Percentiles rank a stretch among this genome's conserved stretches.
Evolutionary conservation across 2,113 vertebrate species (phyloP).

Genomic region (Puma concolor): DNA sequence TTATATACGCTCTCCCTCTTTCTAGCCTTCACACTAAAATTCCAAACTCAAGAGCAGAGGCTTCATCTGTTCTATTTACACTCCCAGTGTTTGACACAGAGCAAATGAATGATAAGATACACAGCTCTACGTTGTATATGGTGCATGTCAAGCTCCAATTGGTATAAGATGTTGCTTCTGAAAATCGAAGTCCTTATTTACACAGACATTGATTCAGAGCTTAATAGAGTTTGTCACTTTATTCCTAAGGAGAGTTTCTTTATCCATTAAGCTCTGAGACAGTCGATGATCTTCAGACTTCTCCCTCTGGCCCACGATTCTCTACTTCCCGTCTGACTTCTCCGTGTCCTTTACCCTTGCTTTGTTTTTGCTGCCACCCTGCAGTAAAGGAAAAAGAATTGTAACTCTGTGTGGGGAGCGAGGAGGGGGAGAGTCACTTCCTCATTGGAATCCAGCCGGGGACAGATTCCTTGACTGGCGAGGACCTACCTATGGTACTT

Average conservation of each 20-base stretch:
- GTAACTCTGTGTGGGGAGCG: neutral
- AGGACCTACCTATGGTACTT: neutral
- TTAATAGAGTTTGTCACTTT: neutral
- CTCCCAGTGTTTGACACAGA: neutral
- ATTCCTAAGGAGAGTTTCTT: neutral
- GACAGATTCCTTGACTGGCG: neutral
- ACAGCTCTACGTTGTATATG: neutral
- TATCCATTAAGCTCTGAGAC: neutral
- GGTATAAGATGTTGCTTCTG: neutral
- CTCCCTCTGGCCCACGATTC: neutral
- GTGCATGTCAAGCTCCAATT: neutral
- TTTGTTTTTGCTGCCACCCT: neutral
- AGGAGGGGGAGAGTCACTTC: neutral
- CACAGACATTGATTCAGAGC: neutral
- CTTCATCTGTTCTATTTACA: neutral
- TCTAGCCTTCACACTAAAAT: neutral
- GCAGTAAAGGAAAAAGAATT: neutral
- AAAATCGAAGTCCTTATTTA: neutral
- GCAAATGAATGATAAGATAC: neutral
- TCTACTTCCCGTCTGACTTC: neutral
- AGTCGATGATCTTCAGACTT: neutral
- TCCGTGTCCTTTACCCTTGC: neutral
- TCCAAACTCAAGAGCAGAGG: neutral
- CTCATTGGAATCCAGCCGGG: neutral
- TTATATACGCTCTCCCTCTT: neutral